phyloP scores from a whole-genome alignment of 2,113 vertebrate genomes.

The Cranoglanis bouderius region DNA sequence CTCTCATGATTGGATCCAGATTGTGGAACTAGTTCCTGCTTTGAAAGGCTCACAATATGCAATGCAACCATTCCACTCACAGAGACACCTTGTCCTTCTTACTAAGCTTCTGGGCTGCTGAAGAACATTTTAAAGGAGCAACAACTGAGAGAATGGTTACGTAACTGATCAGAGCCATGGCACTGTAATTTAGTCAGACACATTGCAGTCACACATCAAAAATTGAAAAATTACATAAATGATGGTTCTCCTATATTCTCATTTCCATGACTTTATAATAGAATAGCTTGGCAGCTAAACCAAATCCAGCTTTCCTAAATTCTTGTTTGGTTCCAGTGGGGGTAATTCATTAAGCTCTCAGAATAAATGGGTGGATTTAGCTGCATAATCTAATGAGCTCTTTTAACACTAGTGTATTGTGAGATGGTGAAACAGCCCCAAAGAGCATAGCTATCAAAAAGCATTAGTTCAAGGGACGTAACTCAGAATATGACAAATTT shows the following conservation, averaged over 20 bases:
- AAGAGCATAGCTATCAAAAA: neutral
- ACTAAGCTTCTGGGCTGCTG: neutral
- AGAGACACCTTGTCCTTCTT: conserved; percentile 15
- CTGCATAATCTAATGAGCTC: conserved; percentile 38
- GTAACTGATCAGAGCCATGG: neutral
- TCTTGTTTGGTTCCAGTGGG: conserved; percentile 66
- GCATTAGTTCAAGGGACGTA: neutral
- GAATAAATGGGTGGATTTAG: conserved; percentile 61
- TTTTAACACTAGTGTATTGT: conserved; percentile 33
- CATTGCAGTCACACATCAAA: neutral
- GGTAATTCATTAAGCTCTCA: conserved; percentile 74
- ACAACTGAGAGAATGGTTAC: neutral
- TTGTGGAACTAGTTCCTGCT: conserved; percentile 7
- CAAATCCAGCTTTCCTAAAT: conserved; percentile 70
- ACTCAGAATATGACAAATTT: conserved; percentile 9
- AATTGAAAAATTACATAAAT: neutral
- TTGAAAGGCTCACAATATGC: neutral
- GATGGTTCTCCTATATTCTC: neutral
- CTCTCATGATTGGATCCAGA: conserved; percentile 41
- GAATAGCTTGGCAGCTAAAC: conserved; percentile 62
- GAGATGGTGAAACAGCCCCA: neutral
- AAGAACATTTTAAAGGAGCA: conserved; percentile 19
- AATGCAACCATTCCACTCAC: conserved; percentile 14
- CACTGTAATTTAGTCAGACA: neutral
- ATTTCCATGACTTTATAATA: conserved; percentile 34